Evolutionary conservation across 2,888 invertebrate species (phyloP).

Genomic region (Metellina segmentata): DNA sequence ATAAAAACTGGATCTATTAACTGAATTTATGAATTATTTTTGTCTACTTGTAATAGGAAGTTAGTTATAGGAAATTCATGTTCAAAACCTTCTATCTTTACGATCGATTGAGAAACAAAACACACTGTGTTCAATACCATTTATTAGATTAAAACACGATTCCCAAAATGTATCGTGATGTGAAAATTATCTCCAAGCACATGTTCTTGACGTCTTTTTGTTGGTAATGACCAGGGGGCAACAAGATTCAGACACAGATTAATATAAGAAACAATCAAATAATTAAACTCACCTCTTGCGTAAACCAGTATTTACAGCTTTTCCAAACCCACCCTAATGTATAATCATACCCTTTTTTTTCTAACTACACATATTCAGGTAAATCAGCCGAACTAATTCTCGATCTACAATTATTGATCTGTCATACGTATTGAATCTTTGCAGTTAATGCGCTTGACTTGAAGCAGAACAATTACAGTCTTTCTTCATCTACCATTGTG

Average conservation of each 20-base stretch:
- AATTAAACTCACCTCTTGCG: slow-evolving; percentile 11
- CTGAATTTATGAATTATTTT: too few species aligned
- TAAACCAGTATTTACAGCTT: slow-evolving; percentile 4
- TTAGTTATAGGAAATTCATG: too few species aligned
- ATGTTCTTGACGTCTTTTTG: too few species aligned
- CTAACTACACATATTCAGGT: not conserved
- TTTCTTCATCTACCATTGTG: slow-evolving; percentile 35
- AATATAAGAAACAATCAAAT: slow-evolving; percentile 23
- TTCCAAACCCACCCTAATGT: not conserved
- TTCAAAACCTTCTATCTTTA: too few species aligned
- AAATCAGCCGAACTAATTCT: not conserved
- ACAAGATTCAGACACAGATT: not conserved
- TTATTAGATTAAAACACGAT: too few species aligned
- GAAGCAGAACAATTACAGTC: slow-evolving; percentile 49
- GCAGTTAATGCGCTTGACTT: not conserved
- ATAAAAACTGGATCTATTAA: too few species aligned
- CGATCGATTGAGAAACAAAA: too few species aligned
- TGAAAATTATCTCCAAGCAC: too few species aligned
- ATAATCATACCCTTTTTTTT: not conserved
- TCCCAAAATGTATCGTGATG: too few species aligned
- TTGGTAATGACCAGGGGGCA: not conserved
- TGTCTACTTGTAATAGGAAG: too few species aligned
- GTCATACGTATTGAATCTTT: not conserved
- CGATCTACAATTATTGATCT: slow-evolving; percentile 36
- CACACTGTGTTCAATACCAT: too few species aligned